phyloP scores from a whole-genome alignment of 2,113 vertebrate species.

The Octodon degus region DNA sequence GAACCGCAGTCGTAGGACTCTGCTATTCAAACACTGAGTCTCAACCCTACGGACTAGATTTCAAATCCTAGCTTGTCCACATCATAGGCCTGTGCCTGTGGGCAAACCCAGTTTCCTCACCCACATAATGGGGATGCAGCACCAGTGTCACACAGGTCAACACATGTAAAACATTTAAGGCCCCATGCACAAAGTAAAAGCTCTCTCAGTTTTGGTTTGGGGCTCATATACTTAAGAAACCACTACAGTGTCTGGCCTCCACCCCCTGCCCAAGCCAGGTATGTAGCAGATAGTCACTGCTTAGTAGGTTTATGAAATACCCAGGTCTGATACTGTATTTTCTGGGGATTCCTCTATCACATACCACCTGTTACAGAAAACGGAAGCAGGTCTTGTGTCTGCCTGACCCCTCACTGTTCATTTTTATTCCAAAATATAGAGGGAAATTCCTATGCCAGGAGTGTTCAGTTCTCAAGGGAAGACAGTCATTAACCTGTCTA shows the following conservation, averaged over 20 bases:
- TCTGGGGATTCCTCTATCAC: neutral
- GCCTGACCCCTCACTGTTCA: slow-evolving; percentile 22
- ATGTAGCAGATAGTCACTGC: neutral
- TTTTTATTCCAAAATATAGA: neutral
- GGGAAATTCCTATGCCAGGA: neutral
- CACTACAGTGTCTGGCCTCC: neutral
- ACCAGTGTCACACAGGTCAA: neutral
- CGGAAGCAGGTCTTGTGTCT: neutral
- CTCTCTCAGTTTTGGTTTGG: neutral
- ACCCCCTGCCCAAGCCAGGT: neutral
- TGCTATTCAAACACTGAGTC: neutral
- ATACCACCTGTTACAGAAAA: neutral
- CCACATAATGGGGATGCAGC: neutral
- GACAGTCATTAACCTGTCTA: slow-evolving; percentile 76
- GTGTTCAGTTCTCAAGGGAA: slow-evolving; percentile 61
- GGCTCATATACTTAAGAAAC: neutral
- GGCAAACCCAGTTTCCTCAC: neutral
- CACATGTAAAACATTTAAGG: neutral
- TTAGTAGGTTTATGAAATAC: neutral
- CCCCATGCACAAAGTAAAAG: neutral
- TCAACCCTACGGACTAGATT: neutral
- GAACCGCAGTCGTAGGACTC: neutral
- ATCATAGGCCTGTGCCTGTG: neutral
- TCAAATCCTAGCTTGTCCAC: neutral
- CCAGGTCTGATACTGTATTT: neutral